A percentile compares a stretch with the other conserved stretches of the same genome.
Conservation (phyloP, 2,113 vertebrate genomes). For the Gobio gobio region DNA sequence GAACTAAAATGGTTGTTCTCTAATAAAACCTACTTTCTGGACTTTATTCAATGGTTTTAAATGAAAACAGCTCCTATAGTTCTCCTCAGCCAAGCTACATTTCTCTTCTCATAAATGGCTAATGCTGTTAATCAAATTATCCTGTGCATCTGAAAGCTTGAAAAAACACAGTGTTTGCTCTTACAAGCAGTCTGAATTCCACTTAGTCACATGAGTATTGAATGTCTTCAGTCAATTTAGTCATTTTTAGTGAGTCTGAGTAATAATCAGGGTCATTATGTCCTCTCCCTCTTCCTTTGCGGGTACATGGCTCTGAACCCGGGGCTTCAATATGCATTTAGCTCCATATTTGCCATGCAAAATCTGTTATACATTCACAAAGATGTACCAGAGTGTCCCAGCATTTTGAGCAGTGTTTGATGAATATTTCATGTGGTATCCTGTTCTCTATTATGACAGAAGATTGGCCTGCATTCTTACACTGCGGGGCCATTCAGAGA, state of each 20-base stretch:
- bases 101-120: slow-evolving; percentile 61
- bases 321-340: slow-evolving; percentile 54
- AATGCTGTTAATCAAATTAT: slow-evolving; percentile 74
- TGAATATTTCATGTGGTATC: slow-evolving; percentile 76
- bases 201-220: slow-evolving; percentile 70
- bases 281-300: slow-evolving; percentile 56
- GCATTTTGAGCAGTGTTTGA: slow-evolving; percentile 69
- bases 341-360: slow-evolving; percentile 64
- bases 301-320: slow-evolving; percentile 59
- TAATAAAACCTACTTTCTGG: slow-evolving; percentile 2
- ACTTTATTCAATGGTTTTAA: slow-evolving; percentile 30
- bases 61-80: slow-evolving; percentile 37
- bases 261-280: slow-evolving; percentile 67
- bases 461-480: slow-evolving; percentile 71
- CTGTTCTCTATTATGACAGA: slow-evolving; percentile 67
- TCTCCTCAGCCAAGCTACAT: slow-evolving; percentile 63
- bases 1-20: neutral
- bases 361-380: slow-evolving; percentile 67
- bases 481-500: slow-evolving; percentile 61
- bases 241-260: slow-evolving; percentile 64
- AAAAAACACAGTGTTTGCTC: slow-evolving; percentile 68
- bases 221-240: slow-evolving; percentile 71
- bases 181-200: slow-evolving; percentile 75
- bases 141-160: slow-evolving; percentile 67
- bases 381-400: slow-evolving; percentile 61